These are phyloP conservation scores for Monochamus alternatus DNA, from an alignment of 2,888 invertebrate species.

Conservation along the genomic window DNA sequence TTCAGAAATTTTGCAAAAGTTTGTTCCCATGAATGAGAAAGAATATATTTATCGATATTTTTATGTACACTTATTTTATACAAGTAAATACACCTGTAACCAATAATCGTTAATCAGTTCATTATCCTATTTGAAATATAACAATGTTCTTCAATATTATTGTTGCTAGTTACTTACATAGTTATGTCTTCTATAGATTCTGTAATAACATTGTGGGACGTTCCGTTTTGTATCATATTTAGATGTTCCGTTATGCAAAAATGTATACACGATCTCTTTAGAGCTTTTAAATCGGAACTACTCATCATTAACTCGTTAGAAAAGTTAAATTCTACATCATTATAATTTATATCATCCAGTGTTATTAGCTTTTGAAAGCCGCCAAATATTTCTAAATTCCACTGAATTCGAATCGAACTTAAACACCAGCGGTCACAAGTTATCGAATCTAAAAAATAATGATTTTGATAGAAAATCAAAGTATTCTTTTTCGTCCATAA, in stretches of 20 bases:
- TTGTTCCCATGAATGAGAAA: slow-evolving; percentile 76
- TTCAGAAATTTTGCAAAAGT: slow-evolving; percentile 76
- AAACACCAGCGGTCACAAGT: slow-evolving; percentile 65
- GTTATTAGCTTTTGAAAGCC: slow-evolving; percentile 66
- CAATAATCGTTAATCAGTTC: not conserved
- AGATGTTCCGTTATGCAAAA: slow-evolving; percentile 74
- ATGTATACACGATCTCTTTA: slow-evolving; percentile 74
- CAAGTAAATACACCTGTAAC: slow-evolving; percentile 58
- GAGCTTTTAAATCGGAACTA: slow-evolving; percentile 70
- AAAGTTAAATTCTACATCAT: slow-evolving; percentile 56
- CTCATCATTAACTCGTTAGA: slow-evolving; percentile 63
- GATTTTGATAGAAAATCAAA: not conserved
- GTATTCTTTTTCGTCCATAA: not conserved
- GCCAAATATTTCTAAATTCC: slow-evolving; percentile 69
- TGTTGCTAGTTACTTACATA: slow-evolving; percentile 69
- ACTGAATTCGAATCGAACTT: slow-evolving; percentile 69
- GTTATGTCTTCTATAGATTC: slow-evolving; percentile 74
- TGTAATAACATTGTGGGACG: slow-evolving; percentile 75
- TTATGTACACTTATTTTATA: slow-evolving; percentile 45
- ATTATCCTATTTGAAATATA: slow-evolving; percentile 2
- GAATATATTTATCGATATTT: slow-evolving; percentile 56
- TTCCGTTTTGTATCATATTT: slow-evolving; percentile 77
- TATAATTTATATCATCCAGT: slow-evolving; percentile 58
- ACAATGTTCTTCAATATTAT: too few relatives aligned
- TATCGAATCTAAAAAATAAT: slow-evolving; percentile 52